Conservation (phyloP, 2,113 vertebrate species). For the Pao palembangensis region DNA sequence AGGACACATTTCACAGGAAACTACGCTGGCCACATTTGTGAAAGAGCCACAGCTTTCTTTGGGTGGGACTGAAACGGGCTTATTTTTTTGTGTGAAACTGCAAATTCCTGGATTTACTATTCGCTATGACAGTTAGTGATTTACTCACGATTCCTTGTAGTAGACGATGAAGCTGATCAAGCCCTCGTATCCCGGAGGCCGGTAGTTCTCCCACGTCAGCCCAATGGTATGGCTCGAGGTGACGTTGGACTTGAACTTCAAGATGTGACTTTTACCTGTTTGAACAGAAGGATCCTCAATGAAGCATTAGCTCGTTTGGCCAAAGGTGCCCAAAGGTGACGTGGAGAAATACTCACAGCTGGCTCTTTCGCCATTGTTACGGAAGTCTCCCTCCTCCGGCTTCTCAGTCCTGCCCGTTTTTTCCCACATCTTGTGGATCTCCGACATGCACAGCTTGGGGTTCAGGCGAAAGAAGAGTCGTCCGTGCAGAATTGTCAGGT, state of each 20-base stretch:
- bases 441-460: conserved; percentile 91
- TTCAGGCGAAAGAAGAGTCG: conserved; percentile 94
- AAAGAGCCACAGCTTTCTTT: too few relatives aligned
- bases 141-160: conserved; percentile 97
- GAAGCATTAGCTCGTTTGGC: neutral
- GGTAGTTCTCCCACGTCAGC: conserved; percentile 88
- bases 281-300: conserved; percentile 23
- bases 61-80: too few relatives aligned
- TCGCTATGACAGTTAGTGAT: neutral
- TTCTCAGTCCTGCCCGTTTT: conserved; percentile 82
- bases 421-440: conserved; percentile 94
- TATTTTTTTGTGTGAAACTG: neutral
- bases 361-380: conserved; percentile 91
- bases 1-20: too few relatives aligned
- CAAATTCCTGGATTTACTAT: neutral
- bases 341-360: conserved; percentile 84
- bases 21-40: too few relatives aligned
- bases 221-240: conserved; percentile 85
- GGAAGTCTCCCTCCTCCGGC: conserved; percentile 84
- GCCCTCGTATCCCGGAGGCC: conserved; percentile 83
- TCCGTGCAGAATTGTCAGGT: conserved; percentile 88
- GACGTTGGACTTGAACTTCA: conserved; percentile 86
- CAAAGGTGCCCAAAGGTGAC: too few relatives aligned
- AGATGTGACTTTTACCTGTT: conserved; percentile 87
- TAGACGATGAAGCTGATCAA: conserved; percentile 96